Base-by-base conservation (phyloP, 2,888 invertebrate species). In the Cephus nigrinus region DNA sequence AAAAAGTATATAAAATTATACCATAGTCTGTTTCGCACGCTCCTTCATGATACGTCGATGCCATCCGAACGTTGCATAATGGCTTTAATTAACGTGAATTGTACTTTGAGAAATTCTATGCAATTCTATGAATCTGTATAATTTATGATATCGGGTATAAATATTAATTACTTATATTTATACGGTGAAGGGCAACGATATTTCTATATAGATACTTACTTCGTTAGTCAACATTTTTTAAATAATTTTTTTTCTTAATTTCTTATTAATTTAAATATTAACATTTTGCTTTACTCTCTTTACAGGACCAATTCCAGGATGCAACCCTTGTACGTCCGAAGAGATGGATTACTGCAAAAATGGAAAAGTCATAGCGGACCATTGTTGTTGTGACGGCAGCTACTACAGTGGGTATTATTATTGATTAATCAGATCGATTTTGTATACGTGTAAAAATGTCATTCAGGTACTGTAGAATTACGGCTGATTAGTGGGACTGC, bases 281-380 rank as follows among this genome's bases (percentile, higher is more conserved):
- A 9, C 23, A 55, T 23, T 55, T 55, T 5, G 23, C 9, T 55
- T 12, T 71, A 9, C 12, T 71, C 31, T 31, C 82, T 82, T 86
- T 83, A 40, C 87, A 93, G 90, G 90, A 74, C 87, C 91, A 74
- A 92, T 92, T 69, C 92, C 93, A 12, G 95, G 95, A 73, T 95
- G 95, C 92, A 94, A 94, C 85, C 84, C 91, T 80, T 95, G 95
- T 90, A 93, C 93, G 78, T 90, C 89, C 80, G 92, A 93, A 76
- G 95, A 95, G 91, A 92, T 93, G 86, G 92, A 92, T 85, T 95
- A 95, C 91, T 95, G 95, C 91, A 92, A 92, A 85, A 92, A 94
- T 81, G 92, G 92, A 34, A 93, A 93, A 86, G 92, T 95, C 83
- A 92, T 94, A 77, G 92, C 92, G 78, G 94, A 94, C 86, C 94